Evolutionary conservation across 1,140 invertebrate species (phyloP).

Genomic region (Belonocnema kinseyi): DNA sequence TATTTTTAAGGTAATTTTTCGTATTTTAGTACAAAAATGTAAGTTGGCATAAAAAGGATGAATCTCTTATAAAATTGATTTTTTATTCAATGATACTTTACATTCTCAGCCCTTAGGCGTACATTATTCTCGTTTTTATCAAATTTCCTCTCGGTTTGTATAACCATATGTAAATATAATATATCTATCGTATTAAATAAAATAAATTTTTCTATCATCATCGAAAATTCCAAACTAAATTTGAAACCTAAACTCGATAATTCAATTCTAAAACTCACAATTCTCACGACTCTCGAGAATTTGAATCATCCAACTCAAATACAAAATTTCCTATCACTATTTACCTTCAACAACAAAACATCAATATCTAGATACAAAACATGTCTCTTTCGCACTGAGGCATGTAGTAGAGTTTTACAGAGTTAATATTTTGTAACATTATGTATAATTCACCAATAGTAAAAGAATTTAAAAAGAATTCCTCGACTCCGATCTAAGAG

Average conservation of each 20-base stretch:
- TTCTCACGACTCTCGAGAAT: not conserved
- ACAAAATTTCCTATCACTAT: not conserved
- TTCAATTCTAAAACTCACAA: too few species aligned
- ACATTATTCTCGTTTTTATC: not conserved
- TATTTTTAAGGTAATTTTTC: too few species aligned
- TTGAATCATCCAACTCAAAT: not conserved
- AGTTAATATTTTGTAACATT: not conserved
- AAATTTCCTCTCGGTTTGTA: not conserved
- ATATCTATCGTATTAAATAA: not conserved
- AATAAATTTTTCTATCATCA: not conserved
- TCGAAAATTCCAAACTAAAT: too few species aligned
- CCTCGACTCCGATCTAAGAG: too few species aligned
- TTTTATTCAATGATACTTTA: constrained; percentile 19
- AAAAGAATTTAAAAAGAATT: not conserved
- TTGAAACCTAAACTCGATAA: too few species aligned
- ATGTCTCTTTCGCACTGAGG: too few species aligned
- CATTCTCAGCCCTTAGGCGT: not conserved
- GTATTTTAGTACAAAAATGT: too few species aligned
- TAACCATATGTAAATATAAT: constrained; percentile 3
- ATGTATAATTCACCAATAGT: not conserved
- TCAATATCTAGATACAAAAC: too few species aligned
- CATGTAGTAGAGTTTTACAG: too few species aligned
- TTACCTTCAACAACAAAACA: too few species aligned
- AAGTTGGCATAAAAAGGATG: too few species aligned
- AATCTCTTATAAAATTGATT: constrained; percentile 10